Evolutionary conservation across 2,113 vertebrate species (phyloP).

Genomic region (Cottus gobio): DNA sequence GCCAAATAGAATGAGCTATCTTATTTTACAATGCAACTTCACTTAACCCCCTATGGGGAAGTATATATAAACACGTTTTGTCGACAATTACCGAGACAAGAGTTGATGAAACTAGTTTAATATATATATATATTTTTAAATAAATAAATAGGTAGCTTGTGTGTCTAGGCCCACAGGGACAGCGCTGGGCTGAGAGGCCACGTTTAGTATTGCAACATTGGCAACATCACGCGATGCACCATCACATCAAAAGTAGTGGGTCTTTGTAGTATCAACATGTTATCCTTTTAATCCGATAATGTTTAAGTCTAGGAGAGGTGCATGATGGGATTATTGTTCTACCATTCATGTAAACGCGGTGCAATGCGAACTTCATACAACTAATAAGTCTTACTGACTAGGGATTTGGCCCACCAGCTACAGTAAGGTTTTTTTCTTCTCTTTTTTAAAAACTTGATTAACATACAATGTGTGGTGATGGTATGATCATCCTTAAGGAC

Average conservation of each 20-base stretch:
- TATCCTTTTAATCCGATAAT: not conserved
- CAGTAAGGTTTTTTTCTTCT: not conserved
- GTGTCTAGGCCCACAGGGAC: not conserved
- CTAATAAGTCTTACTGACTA: not conserved
- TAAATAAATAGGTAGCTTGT: not conserved
- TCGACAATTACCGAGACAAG: not conserved
- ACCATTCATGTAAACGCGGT: not conserved
- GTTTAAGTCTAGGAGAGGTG: not conserved
- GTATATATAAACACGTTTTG: not conserved
- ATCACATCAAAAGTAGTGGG: not conserved
- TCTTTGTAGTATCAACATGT: not conserved
- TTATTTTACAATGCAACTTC: not conserved
- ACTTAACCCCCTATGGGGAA: not conserved
- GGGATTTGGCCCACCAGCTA: no score
- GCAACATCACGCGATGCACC: not conserved
- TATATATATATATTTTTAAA: no score
- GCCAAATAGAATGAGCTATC: not conserved
- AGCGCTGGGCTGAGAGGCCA: not conserved
- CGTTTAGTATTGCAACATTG: not conserved
- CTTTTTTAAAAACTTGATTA: not conserved
- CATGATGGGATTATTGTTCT: not conserved
- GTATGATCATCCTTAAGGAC: not conserved
- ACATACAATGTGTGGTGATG: not conserved
- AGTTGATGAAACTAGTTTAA: not conserved
- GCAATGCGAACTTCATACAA: not conserved